Evolutionary conservation across 2,797 vertebrate genomes (phyloP), one percentile per base, ranked within the genome.

Genomic region (Hemitrygon akajei): DNA sequence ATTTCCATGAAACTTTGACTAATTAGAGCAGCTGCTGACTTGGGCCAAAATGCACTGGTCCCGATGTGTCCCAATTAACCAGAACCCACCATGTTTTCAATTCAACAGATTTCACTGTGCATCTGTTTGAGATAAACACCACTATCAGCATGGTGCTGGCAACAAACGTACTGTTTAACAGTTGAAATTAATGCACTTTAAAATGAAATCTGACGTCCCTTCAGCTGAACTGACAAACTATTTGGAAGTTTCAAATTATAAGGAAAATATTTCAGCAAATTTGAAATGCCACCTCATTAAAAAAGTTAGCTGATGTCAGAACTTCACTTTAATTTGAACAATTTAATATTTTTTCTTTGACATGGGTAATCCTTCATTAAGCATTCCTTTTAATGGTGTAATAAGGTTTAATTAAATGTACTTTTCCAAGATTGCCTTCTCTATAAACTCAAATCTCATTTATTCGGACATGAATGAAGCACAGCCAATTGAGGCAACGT

Each of bases 371-470:
- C 94, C 95, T 94, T 95, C 94, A 95, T 95, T 94, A 95, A 94
- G 94, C 95, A 93, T 79, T 93, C 0, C 0, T 94, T 95, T 95
- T 94, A 94, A 95, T 94, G 93, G 94, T 94, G 4, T 27, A 94
- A 93, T 71, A 47, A 75, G 91, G 93, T 94, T 91, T 93, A 89
- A 95, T 95, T 95, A 95, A 94, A 95, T 93, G 73, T 91, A 93
- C 86, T 91, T 94, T 93, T 27, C 71, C 69, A 27, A 71, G 16
- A 47, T 58, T 0, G 30, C 73, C 71, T 96, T 95, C 95, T 96
- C 94, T 95, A 95, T 94, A 77, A 94, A 94, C 93, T 94, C 95
- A 95, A 94, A 94, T 93, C 94, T 95, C 95, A 96, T 96, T 96
- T 97, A 96, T 95, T 95, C 94, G 94, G 94, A 94, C 94, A 93